These are phyloP conservation scores for Heliothis virescens DNA, from an alignment of 1,140 invertebrate species.

Conservation along the genomic window DNA sequence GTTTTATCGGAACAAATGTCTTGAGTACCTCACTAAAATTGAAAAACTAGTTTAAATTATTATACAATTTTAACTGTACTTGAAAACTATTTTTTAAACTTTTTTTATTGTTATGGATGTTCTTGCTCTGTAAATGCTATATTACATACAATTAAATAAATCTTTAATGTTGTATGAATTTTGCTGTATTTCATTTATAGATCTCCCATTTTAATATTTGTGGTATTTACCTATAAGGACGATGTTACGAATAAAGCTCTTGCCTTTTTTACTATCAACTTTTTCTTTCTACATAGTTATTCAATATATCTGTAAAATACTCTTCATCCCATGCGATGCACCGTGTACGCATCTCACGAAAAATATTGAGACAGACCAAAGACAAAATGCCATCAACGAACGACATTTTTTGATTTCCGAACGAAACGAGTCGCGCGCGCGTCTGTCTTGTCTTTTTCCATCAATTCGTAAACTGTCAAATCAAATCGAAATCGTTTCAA, in stretches of 20 bases:
- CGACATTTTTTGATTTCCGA: not conserved
- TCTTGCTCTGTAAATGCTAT: constrained; percentile 46
- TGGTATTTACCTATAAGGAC: not conserved
- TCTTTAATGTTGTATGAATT: constrained; percentile 67
- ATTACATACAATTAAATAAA: constrained; percentile 54
- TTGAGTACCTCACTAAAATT: constrained; percentile 72
- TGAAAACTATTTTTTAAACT: constrained; percentile 44
- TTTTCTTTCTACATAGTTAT: too few relatives aligned
- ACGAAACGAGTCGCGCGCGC: constrained; percentile 27
- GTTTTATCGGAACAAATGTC: constrained; percentile 80
- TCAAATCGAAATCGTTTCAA: constrained; percentile 39
- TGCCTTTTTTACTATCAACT: too few relatives aligned
- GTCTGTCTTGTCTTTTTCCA: not conserved
- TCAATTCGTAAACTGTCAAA: constrained; percentile 43
- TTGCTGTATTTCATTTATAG: not conserved
- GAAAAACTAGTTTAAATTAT: constrained; percentile 69
- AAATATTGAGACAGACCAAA: not conserved
- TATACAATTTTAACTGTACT: constrained; percentile 41
- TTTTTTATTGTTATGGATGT: constrained; percentile 48
- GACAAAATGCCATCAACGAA: not conserved
- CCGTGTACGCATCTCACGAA: not conserved
- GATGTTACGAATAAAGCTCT: not conserved
- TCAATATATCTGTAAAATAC: too few relatives aligned
- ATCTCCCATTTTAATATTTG: not conserved
- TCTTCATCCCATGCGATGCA: too few relatives aligned